A percentile compares a stretch with the other conserved stretches of the same genome.
Conservation (phyloP, 2,797 vertebrate species). For the Chelon auratus region DNA sequence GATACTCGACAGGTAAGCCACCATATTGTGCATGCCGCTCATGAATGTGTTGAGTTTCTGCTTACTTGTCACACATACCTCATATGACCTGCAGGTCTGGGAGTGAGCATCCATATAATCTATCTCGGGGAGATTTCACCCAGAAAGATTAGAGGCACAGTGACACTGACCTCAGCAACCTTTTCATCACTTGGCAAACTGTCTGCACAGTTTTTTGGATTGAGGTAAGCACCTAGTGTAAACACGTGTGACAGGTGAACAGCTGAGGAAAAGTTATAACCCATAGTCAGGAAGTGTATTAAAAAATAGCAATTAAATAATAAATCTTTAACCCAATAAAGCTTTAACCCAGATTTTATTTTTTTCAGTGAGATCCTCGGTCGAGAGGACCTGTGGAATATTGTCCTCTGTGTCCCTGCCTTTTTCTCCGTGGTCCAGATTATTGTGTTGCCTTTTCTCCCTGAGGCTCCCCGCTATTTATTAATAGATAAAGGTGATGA, state of each 20-base stretch:
- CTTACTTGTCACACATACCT: neutral
- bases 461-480: slow-evolving; percentile 89
- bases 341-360: neutral
- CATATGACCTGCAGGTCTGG: slow-evolving; percentile 76
- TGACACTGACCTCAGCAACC: slow-evolving; percentile 76
- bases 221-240: slow-evolving; percentile 78
- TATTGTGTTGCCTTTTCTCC: slow-evolving; percentile 84
- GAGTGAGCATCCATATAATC: slow-evolving; percentile 73
- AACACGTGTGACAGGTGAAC: no score
- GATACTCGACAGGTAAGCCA: slow-evolving; percentile 82
- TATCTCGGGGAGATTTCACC: slow-evolving; percentile 88
- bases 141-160: slow-evolving; percentile 78
- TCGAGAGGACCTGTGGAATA: slow-evolving; percentile 82
- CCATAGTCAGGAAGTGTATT: neutral
- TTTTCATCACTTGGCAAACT: slow-evolving; percentile 82
- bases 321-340: neutral
- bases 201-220: slow-evolving; percentile 82
- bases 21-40: neutral
- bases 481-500: slow-evolving; percentile 87
- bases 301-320: neutral
- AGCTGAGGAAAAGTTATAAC: neutral
- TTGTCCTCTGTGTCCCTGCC: slow-evolving; percentile 77
- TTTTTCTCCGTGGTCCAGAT: slow-evolving; percentile 83
- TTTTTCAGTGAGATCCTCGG: slow-evolving; percentile 86
- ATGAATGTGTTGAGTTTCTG: neutral